Evolutionary conservation across 2,113 vertebrate genomes (phyloP), one percentile per base, ranked within the genome.

Genomic region (Mionectes macconnelli): DNA sequence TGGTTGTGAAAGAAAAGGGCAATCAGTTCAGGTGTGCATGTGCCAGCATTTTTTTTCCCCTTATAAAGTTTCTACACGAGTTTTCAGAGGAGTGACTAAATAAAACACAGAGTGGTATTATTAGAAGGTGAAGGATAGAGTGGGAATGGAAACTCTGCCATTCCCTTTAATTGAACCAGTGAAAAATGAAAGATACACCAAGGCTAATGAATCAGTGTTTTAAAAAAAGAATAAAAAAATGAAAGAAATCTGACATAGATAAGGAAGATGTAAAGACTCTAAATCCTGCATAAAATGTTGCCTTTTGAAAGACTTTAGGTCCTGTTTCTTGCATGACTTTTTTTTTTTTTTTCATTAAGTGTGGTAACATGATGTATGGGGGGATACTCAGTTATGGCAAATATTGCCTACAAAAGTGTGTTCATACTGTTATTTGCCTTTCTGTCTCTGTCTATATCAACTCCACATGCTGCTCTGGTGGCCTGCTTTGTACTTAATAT

Each of bases 401-500:
- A 96, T 93, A 91, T 84, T 87, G 95, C 89, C 92, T 96, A 79
- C 94, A 93, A 94, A 95, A 94, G 90, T 96, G 91, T 96, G 95
- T 96, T 96, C 96, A 92, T 96, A 94, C 86, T 94, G 93, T 45
- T 97, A 93, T 97, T 98, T 97, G 97, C 97, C 94, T 98, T 95
- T 95, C 97, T 97, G 97, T 97, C 95, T 97, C 96, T 66, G 66
- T 55, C 97, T 98, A 94, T 96, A 98, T 98, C 97, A 98, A 97
- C 97, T 98, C 97, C 98, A 98, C 97, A 98, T 98, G 97, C 98
- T 96, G 96, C 96, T 97, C 97, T 92, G 87, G 97, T 98, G 98
- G 97, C 97, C 89, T 95, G 95, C 98, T 98, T 98, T 98, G 98
- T 98, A 98, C 97, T 98, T 98, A 98, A 98, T 98, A 98, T 98